Percentiles rank a stretch among this genome's conserved stretches.
Conservation (phyloP, 1,140 invertebrate species). For the Ips typographus region DNA sequence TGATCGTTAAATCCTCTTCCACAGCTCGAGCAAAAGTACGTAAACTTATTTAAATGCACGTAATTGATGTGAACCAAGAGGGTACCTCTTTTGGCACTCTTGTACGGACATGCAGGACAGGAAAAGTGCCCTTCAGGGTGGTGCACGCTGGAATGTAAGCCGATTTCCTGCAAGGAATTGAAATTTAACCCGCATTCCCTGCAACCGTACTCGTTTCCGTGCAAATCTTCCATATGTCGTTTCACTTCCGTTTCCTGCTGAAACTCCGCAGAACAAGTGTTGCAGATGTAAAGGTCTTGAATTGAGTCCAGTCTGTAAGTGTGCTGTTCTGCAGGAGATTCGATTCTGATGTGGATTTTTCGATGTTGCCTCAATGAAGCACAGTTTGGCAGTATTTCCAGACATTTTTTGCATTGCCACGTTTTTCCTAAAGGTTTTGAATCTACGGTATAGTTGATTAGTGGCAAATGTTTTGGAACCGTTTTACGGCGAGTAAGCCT, state of each 20-base stretch:
- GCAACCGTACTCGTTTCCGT: slow-evolving; percentile 38
- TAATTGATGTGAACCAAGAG: slow-evolving; percentile 39
- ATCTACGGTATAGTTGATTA: too few relatives aligned
- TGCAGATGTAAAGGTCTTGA: slow-evolving; percentile 38
- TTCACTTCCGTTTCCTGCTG: slow-evolving; percentile 37
- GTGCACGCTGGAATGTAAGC: slow-evolving; percentile 30
- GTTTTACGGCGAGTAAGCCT: too few relatives aligned
- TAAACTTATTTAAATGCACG: slow-evolving; percentile 46
- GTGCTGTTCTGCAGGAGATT: slow-evolving; percentile 5
- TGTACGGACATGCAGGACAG: slow-evolving; percentile 40
- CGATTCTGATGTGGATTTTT: slow-evolving; percentile 24
- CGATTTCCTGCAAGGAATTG: slow-evolving; percentile 35
- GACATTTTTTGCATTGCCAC: slow-evolving; percentile 40
- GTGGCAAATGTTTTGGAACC: too few relatives aligned
- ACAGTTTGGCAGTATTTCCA: slow-evolving; percentile 25
- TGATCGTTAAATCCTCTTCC: slow-evolving; percentile 53
- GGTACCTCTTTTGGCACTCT: slow-evolving; percentile 28
- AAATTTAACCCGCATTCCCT: slow-evolving; percentile 31
- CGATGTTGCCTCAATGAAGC: slow-evolving; percentile 31
- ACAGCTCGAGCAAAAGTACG: slow-evolving; percentile 54
- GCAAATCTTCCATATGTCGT: slow-evolving; percentile 44
- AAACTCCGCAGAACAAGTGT: slow-evolving; percentile 36
- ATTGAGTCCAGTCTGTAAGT: slow-evolving; percentile 38
- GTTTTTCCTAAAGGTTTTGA: slow-evolving; percentile 6
- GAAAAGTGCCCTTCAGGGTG: slow-evolving; percentile 18